phyloP scores from a whole-genome alignment of 2,797 vertebrate species.

The Ptychadena robeensis region DNA sequence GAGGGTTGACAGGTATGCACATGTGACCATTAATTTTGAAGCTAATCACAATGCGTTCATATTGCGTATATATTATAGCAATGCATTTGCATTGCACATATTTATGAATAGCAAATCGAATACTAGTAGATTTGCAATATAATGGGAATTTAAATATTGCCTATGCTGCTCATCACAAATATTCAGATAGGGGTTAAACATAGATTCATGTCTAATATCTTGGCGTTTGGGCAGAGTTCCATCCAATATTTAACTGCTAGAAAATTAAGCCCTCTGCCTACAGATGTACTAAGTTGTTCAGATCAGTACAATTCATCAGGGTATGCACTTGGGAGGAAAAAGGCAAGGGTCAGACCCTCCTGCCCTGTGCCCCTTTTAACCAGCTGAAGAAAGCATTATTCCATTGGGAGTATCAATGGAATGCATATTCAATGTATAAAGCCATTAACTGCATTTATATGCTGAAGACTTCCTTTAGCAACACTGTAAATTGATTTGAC shows the following conservation, averaged over 20 bases:
- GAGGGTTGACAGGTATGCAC: too few relatives aligned
- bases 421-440: constrained; percentile 13
- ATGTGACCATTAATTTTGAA: too few relatives aligned
- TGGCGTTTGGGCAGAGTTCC: neutral
- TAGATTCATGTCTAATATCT: neutral
- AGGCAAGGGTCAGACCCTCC: neutral
- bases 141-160: too few relatives aligned
- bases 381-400: neutral
- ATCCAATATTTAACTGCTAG: neutral
- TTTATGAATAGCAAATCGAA: too few relatives aligned
- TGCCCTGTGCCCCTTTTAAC: neutral
- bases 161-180: neutral
- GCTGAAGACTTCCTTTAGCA: neutral
- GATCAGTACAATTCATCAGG: neutral
- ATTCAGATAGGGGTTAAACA: neutral
- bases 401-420: neutral
- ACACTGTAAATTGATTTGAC: constrained; percentile 29
- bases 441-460: constrained; percentile 3
- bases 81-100: too few relatives aligned
- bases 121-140: too few relatives aligned
- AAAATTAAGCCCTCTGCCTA: neutral
- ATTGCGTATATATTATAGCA: too few relatives aligned
- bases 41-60: too few relatives aligned
- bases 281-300: neutral
- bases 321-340: neutral